Percentiles rank a stretch among this genome's conserved stretches.
phyloP scores from a whole-genome alignment of 1,140 invertebrate species.

The Littorina saxatilis region DNA sequence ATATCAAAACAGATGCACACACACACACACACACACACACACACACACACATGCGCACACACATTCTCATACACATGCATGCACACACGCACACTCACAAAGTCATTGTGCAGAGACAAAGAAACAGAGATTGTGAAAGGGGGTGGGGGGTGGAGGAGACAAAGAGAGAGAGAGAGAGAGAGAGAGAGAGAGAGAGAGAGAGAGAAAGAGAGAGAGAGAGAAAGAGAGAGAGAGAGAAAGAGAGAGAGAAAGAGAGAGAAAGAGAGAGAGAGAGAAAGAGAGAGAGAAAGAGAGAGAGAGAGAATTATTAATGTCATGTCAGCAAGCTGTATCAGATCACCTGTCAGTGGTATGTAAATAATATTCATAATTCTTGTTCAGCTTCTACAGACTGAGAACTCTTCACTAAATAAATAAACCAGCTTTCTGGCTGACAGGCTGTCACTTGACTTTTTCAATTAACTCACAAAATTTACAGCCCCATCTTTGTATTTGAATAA shows the following conservation, averaged over 20 bases:
- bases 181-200: conserved; percentile 28
- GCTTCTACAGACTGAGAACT: no score
- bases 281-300: neutral
- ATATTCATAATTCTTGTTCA: no score
- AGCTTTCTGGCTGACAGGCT: no score
- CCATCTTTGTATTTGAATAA: no score
- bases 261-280: neutral
- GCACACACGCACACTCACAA: neutral
- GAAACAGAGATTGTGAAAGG: neutral
- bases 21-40: no score
- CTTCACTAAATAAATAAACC: no score
- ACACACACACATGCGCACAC: neutral
- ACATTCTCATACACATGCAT: neutral
- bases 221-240: neutral
- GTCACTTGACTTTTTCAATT: no score
- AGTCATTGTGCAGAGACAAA: neutral
- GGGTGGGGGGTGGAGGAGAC: neutral
- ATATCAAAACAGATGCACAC: no score
- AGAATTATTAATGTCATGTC: neutral
- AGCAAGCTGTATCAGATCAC: no score
- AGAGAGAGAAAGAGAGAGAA: neutral
- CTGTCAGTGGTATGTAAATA: no score
- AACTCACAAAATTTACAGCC: no score
- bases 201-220: conserved; percentile 1
- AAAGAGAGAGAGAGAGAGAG: conserved; percentile 19